Evolutionary conservation across 1,140 invertebrate species (phyloP).

Genomic region (Drosophila saltans): DNA sequence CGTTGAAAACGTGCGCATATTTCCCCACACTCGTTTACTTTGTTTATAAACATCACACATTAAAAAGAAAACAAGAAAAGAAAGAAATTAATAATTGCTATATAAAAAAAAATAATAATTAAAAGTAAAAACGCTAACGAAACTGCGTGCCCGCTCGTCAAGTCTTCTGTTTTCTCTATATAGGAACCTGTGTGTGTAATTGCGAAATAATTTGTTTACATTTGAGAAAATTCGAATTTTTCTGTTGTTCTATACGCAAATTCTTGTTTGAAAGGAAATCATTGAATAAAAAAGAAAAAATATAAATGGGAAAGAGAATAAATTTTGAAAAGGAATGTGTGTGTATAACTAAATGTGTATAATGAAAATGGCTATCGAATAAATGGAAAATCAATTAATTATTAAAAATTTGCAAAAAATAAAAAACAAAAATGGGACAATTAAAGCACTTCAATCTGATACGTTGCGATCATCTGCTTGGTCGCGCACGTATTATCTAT

Average conservation of each 20-base stretch:
- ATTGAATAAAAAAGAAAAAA: constrained; percentile 10
- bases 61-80: constrained; percentile 26
- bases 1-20: constrained; percentile 58
- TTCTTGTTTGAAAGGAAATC: constrained; percentile 24
- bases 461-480: constrained; percentile 61
- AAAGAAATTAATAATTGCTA: constrained; percentile 58
- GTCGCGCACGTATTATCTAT: constrained; percentile 49
- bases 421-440: constrained; percentile 35
- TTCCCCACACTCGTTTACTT: constrained; percentile 28
- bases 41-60: constrained; percentile 45
- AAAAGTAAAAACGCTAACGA: constrained; percentile 49
- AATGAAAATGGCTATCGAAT: constrained; percentile 22
- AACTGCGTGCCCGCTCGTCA: constrained; percentile 17
- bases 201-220: constrained; percentile 76
- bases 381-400: constrained; percentile 32
- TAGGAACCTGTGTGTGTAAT: constrained; percentile 48
- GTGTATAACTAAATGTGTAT: constrained; percentile 38
- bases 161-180: constrained; percentile 5
- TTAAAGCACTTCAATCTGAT: constrained; percentile 48
- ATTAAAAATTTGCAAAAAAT: constrained; percentile 35
- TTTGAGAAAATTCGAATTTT: constrained; percentile 53
- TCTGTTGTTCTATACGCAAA: constrained; percentile 41
- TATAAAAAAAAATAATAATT: constrained; percentile 57
- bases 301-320: constrained; percentile 10
- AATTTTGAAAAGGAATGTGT: constrained; percentile 10